Evolutionary conservation across 2,888 invertebrate species (phyloP), one percentile per base, ranked within the genome.

Genomic region (Phyllotreta striolata): DNA sequence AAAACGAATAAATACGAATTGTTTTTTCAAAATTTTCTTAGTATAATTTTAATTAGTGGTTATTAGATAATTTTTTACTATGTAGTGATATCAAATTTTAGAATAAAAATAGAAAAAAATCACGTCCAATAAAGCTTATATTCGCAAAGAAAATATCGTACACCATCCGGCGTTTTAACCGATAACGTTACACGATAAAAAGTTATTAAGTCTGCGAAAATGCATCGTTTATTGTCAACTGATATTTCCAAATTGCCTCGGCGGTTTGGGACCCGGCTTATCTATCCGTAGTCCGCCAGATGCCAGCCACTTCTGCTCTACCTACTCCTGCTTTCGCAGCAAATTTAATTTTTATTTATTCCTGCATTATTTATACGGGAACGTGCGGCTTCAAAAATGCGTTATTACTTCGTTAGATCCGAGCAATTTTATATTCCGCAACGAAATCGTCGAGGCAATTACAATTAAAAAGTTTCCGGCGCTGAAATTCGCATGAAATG

Each of bases 191-290:
- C 46, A 47, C 51, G 67, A 67, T 66, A 68, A 64, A 66, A 64
- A 63, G 64, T 66, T 68, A 66, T 66, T 60, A 68, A 62, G 55
- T 56, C 56, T 49, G 49, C 55, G 60, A 64, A 68, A 66, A 68
- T 63, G 62, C 68, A 62, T 62, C 68, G 63, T 68, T 66, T 66
- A 68, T 68, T 64, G 68, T 66, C 65, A 67, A 69, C 69, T 67
- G 69, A 67, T 69, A 69, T 69, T 69, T 59, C 66, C 60, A 68
- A 69, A 69, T 69, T 69, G 63, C 69, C 67, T 69, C 62, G 38
- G 69, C 55, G 69, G 64, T 66, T 69, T 69, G 69, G 69, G 69
- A 69, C 24, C 49, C 47, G 24, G 67, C 66, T 69, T 69, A 69
- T 69, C 69, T 62, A 44, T 55, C 51, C 51, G 54, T 41, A 58